Percentiles rank a stretch among this genome's conserved stretches.
phyloP scores from a whole-genome alignment of 2,888 invertebrate species.

The Petrophora chlorosata region DNA sequence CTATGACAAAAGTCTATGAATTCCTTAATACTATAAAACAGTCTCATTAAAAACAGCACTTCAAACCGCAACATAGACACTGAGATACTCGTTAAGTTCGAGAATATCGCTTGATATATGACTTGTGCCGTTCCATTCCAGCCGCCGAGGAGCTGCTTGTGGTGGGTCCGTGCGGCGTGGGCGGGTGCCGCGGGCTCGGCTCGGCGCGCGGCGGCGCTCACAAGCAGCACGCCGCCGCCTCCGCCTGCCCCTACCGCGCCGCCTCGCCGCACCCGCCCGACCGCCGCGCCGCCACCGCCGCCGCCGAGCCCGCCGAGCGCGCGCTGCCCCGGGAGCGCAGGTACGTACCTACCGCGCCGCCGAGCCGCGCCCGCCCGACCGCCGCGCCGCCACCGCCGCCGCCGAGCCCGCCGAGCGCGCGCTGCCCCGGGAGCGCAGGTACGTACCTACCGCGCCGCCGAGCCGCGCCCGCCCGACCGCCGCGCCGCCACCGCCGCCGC shows the following conservation, averaged over 20 bases:
- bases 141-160: conserved; percentile 86
- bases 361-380: conserved; percentile 42
- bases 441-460: conserved; percentile 84
- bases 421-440: conserved; percentile 44
- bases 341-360: conserved; percentile 81
- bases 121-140: conserved; percentile 50
- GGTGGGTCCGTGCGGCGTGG: conserved; percentile 89
- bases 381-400: conserved; percentile 36
- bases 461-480: conserved; percentile 42
- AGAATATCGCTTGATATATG: too few relatives aligned
- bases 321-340: conserved; percentile 57
- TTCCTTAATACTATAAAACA: too few relatives aligned
- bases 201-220: conserved; percentile 91
- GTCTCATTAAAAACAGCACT: too few relatives aligned
- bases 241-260: conserved; percentile 89
- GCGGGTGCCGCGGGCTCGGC: conserved; percentile 95
- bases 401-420: conserved; percentile 51
- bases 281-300: conserved; percentile 35
- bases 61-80: too few relatives aligned
- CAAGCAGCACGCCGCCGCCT: conserved; percentile 88
- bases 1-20: too few relatives aligned
- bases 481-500: conserved; percentile 36
- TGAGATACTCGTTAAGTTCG: too few relatives aligned
- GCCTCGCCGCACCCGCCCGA: conserved; percentile 43
- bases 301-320: conserved; percentile 32